Evolutionary conservation across 2,797 vertebrate species (phyloP).

Genomic region (Carduelis carduelis): DNA sequence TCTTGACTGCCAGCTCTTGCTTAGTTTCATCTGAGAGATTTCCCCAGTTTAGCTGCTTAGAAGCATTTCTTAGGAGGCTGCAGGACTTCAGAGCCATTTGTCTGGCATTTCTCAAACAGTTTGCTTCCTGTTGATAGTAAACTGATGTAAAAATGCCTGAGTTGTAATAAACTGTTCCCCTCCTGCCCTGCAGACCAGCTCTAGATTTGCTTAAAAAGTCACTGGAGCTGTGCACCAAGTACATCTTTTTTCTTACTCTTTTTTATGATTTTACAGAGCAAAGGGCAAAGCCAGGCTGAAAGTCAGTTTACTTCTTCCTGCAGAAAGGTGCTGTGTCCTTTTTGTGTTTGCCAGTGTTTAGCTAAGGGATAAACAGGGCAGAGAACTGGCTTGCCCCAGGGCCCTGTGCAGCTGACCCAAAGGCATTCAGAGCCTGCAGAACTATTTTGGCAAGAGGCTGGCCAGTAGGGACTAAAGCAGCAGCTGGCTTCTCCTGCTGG

Average conservation of each 20-base stretch:
- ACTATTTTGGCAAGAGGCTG: neutral
- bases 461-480: neutral
- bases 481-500: neutral
- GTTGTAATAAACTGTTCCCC: neutral
- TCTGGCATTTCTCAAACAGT: conserved; percentile 56
- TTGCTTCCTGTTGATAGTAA: conserved; percentile 54
- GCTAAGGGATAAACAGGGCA: neutral
- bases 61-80: conserved; percentile 44
- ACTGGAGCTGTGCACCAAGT: neutral
- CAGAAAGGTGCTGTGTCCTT: neutral
- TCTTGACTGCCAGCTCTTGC: neutral
- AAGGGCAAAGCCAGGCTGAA: neutral
- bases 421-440: neutral
- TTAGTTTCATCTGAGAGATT: conserved; percentile 14
- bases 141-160: conserved; percentile 14
- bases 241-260: neutral
- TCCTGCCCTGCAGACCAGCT: neutral
- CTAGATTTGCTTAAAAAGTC: neutral
- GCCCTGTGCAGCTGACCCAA: neutral
- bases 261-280: neutral
- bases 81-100: conserved; percentile 27
- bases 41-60: conserved; percentile 22
- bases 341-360: conserved; percentile 9
- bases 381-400: neutral
- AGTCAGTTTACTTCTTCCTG: conserved; percentile 7